Base-by-base conservation (phyloP, 2,113 vertebrate species). In the Anarhynchus alexandrinus region DNA sequence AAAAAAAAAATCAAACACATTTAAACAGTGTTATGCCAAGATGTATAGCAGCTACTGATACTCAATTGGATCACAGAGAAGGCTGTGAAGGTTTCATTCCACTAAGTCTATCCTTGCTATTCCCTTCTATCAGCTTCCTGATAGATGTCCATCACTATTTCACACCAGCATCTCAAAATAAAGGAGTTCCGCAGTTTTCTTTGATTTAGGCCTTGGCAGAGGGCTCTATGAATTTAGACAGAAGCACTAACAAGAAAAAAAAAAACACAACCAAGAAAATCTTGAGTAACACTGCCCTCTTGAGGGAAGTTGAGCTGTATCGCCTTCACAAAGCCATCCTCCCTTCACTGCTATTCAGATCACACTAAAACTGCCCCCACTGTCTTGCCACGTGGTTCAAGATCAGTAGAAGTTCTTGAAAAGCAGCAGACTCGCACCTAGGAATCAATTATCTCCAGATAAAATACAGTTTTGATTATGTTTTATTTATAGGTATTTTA, bases 281-380 rank as follows among this genome's bases (percentile, higher is more conserved):
- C 83, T 61, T 86, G 69, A 74, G 45, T 55, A 62, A 74, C 25
- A 71, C 61, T 90, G 94, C 92, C 94, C 82, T 95, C 95, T 87
- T 90, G 88, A 95, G 88, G 87, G 52, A 93, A 85, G 82, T 12
- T 3, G 32, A 85, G 74, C 51, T 82, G 16, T 8, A 36, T 7
- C 4, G 0, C 69, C 45, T 87, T n/a, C 20, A 61, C 57, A 80
- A 82, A 95, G 21, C 20, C 58, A 17, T 54, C 26, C 20, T 74
- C 55, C 61, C 69, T 47, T 38, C 16, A 4, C 26, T 36, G 49
- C 42, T 64, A 21, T 27, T 90, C 72, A 34, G 20, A 27, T 40
- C 72, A 40, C 54, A 45, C 27, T 26, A 4, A 49, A 59, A 58
- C 15, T 52, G 15, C 42, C 30, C 49, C 19, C 65, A 26, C 29